Conservation (phyloP, 1,140 invertebrate species). For the Doryteuthis pealeii region DNA sequence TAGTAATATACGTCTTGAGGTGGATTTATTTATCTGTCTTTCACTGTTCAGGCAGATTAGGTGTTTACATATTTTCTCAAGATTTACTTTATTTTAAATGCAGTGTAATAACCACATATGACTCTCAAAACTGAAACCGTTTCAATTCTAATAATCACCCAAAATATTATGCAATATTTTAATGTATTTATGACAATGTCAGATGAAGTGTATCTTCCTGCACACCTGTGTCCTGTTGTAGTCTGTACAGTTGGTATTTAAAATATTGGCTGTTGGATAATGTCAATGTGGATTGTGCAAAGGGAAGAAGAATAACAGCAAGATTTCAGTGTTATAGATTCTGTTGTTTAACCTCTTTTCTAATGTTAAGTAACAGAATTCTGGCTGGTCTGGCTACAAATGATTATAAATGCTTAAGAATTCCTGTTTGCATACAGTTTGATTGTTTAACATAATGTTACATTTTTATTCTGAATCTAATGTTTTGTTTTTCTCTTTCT, state of each 20-base stretch:
- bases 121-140: too few relatives aligned
- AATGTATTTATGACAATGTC: too few relatives aligned
- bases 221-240: conserved; percentile 25
- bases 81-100: too few relatives aligned
- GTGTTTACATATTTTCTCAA: too few relatives aligned
- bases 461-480: not conserved
- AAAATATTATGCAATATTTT: too few relatives aligned
- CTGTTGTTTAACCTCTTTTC: conserved; percentile 28
- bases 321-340: conserved; percentile 17
- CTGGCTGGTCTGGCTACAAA: not conserved
- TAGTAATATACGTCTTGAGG: too few relatives aligned
- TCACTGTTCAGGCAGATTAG: too few relatives aligned
- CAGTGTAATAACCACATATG: too few relatives aligned
- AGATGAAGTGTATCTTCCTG: conserved; percentile 18
- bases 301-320: conserved; percentile 26
- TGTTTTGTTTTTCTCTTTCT: not conserved
- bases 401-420: not conserved
- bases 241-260: conserved; percentile 17
- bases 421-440: not conserved
- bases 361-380: conserved; percentile 24
- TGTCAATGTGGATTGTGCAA: conserved; percentile 27
- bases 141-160: too few relatives aligned
- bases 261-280: conserved; percentile 12
- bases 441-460: not conserved
- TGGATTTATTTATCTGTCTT: too few relatives aligned